Conservation (phyloP, 2,888 invertebrate species). For the Palloptera scutellata region DNA sequence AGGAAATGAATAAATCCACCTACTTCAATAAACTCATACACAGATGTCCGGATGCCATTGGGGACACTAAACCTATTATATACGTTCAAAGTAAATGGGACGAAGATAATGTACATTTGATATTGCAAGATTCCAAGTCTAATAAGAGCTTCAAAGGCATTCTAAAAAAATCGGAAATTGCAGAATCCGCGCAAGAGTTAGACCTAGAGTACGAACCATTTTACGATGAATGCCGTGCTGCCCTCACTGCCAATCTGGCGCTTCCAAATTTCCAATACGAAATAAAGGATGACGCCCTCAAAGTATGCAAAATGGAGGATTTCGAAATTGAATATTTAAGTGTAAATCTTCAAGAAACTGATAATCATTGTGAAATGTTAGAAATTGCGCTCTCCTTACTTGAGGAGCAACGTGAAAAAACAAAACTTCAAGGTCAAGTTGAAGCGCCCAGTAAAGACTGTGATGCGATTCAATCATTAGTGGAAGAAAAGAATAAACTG, state of each 20-base stretch:
- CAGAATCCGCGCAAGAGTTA: constrained; percentile 48
- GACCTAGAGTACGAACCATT: constrained; percentile 47
- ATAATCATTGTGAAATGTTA: constrained; percentile 38
- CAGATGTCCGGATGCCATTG: background rate
- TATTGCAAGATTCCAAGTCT: constrained; percentile 34
- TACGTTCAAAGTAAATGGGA: constrained; percentile 46
- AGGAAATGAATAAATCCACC: background rate
- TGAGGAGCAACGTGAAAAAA: constrained; percentile 6
- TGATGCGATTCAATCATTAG: background rate
- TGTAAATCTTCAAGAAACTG: constrained; percentile 37
- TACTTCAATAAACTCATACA: constrained; percentile 1
- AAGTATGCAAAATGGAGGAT: constrained; percentile 45
- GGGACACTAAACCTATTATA: constrained; percentile 43
- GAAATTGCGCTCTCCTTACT: constrained; percentile 45
- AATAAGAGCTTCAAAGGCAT: constrained; percentile 41
- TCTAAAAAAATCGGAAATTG: constrained; percentile 45
- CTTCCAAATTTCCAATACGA: constrained; percentile 47
- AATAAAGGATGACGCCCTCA: constrained; percentile 43
- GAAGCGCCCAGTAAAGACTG: too few species aligned
- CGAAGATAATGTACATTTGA: constrained; percentile 42
- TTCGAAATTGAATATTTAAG: constrained; percentile 50
- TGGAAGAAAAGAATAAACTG: constrained; percentile 19
- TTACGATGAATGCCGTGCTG: constrained; percentile 47
- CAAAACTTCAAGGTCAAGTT: too few species aligned
- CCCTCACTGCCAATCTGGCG: constrained; percentile 48